phyloP scores from a whole-genome alignment of 2,113 vertebrate species.

The Pampusana beccarii region DNA sequence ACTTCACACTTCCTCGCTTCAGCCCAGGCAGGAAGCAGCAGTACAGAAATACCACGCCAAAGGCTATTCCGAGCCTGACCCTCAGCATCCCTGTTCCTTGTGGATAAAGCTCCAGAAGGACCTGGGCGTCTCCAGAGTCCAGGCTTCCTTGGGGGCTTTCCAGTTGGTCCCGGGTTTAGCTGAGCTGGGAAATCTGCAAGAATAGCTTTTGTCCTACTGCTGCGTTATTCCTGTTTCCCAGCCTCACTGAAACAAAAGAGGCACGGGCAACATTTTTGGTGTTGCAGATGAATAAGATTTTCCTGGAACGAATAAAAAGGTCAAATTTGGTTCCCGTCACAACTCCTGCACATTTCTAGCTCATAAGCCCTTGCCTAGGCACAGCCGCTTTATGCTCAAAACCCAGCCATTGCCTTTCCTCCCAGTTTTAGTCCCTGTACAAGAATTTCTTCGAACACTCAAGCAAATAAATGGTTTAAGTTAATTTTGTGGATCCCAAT shows the following conservation, averaged over 20 bases:
- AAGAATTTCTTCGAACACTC: background rate
- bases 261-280: background rate
- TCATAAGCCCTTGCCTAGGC: background rate
- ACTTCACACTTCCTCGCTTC: background rate
- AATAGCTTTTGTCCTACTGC: background rate
- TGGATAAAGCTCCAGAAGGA: background rate
- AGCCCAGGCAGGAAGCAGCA: background rate
- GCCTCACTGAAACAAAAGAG: background rate
- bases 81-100: background rate
- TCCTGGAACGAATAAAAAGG: background rate
- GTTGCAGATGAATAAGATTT: slow-evolving; percentile 15
- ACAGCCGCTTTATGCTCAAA: background rate
- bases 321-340: background rate
- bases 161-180: background rate
- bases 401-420: background rate
- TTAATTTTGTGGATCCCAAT: background rate
- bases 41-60: background rate
- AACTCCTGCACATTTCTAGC: background rate
- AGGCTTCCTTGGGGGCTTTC: background rate
- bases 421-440: background rate
- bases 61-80: background rate
- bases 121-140: background rate
- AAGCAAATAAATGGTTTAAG: background rate
- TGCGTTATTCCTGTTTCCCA: slow-evolving; percentile 31
- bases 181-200: slow-evolving; percentile 19